These are phyloP conservation scores for Pseudobourletiella spinata DNA, from an alignment of 1,140 invertebrate species.

Conservation along the genomic window DNA sequence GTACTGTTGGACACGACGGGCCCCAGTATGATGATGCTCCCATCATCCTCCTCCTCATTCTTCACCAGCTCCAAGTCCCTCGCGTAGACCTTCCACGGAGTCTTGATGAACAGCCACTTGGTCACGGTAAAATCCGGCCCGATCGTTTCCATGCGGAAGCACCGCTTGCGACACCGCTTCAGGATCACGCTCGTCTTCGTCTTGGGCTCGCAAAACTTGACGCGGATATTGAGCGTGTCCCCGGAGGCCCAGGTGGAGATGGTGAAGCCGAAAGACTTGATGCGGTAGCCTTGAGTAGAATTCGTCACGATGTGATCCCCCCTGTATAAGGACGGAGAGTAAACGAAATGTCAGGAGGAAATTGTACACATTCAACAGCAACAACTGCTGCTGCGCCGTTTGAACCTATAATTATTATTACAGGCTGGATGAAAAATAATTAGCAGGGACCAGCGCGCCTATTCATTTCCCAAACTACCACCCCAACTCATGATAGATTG, in stretches of 20 bases:
- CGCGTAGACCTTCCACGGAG: neutral
- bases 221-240: constrained; percentile 4
- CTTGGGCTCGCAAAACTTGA: neutral
- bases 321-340: neutral
- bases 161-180: neutral
- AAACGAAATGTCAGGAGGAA: neutral
- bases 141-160: neutral
- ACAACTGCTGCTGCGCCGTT: too few relatives aligned
- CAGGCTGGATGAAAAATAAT: too few relatives aligned
- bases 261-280: constrained; percentile 8
- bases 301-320: neutral
- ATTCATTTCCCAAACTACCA: too few relatives aligned
- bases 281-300: constrained; percentile 1
- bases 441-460: too few relatives aligned
- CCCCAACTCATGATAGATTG: too few relatives aligned
- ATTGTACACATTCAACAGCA: too few relatives aligned
- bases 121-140: neutral
- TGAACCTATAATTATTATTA: too few relatives aligned
- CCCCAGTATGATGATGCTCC: constrained; percentile 1
- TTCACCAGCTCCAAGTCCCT: neutral
- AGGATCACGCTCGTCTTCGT: neutral
- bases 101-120: constrained; percentile 8
- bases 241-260: neutral
- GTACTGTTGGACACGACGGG: neutral
- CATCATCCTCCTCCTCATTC: constrained; percentile 6